These are phyloP conservation scores for Poecilus cupreus DNA, from an alignment of 2,888 invertebrate genomes.

Conservation along the genomic window DNA sequence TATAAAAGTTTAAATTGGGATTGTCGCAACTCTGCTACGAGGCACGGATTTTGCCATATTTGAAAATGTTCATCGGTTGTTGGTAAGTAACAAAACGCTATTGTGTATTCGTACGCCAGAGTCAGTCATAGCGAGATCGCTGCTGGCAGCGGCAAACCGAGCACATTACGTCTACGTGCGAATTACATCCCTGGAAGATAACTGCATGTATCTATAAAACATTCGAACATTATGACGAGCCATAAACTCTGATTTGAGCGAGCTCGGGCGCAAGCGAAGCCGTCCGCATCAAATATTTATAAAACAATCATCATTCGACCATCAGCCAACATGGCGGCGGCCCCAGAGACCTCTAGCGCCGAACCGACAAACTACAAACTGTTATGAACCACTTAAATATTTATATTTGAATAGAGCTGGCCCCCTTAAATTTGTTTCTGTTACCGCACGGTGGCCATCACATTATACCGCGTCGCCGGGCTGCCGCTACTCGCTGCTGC, in stretches of 20 bases:
- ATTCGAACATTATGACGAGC: conserved; percentile 73
- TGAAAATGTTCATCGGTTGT: conserved; percentile 17
- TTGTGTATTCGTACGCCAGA: conserved; percentile 29
- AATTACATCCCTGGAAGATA: conserved; percentile 65
- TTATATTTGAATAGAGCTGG: conserved; percentile 74
- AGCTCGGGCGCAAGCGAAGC: conserved; percentile 68
- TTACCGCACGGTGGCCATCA: conserved; percentile 36
- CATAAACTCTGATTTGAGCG: conserved; percentile 74
- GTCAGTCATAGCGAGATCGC: not conserved
- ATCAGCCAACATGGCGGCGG: conserved; percentile 73
- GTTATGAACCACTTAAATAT: conserved; percentile 74
- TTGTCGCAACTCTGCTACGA: not conserved
- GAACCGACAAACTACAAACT: conserved; percentile 70
- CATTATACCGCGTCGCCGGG: conserved; percentile 60
- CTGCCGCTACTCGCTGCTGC: not conserved
- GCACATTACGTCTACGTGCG: conserved; percentile 51
- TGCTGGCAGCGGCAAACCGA: not conserved
- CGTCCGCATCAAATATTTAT: conserved; percentile 72
- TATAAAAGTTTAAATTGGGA: conserved; percentile 23
- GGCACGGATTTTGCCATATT: not conserved
- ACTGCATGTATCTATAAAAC: conserved; percentile 73
- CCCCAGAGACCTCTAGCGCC: conserved; percentile 68
- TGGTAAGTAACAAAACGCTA: conserved; percentile 32
- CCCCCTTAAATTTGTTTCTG: conserved; percentile 73
- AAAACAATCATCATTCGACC: conserved; percentile 75